Percentiles rank a stretch among this genome's conserved stretches.
These are phyloP conservation scores for Capromys pilorides DNA, from an alignment of 2,797 vertebrate genomes.

Conservation along the genomic window DNA sequence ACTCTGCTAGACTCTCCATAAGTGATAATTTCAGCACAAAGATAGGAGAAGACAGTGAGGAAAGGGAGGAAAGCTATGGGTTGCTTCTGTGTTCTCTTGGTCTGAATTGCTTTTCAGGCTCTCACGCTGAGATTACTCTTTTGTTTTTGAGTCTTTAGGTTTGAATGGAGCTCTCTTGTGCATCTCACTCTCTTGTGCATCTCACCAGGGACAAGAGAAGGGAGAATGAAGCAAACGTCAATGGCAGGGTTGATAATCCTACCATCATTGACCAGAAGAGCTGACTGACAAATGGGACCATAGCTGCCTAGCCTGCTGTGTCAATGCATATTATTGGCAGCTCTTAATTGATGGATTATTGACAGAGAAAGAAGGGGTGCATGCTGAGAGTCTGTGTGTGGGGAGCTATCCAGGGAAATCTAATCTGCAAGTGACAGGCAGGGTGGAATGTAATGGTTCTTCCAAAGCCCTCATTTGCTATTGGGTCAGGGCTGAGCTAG, in stretches of 20 bases:
- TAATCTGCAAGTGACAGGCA: conserved; percentile 72
- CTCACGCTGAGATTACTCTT: conserved; percentile 39
- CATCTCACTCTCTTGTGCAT: conserved; percentile 53
- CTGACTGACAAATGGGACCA: background rate
- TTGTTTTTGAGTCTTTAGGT: conserved; percentile 64
- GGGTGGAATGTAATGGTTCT: conserved; percentile 49
- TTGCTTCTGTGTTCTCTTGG: conserved; percentile 50
- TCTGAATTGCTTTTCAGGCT: conserved; percentile 57
- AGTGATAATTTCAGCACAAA: conserved; percentile 52
- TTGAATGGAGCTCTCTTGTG: conserved; percentile 65
- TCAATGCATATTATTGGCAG: conserved; percentile 64
- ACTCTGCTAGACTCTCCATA: conserved; percentile 40
- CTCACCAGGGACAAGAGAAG: conserved; percentile 64
- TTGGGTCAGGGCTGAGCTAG: conserved; percentile 28
- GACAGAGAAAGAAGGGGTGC: conserved; percentile 67
- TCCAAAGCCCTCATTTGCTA: conserved; percentile 66
- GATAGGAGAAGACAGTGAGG: conserved; percentile 31
- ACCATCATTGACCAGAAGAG: conserved; percentile 41
- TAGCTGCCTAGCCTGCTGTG: conserved; percentile 68
- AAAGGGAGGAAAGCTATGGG: conserved; percentile 51
- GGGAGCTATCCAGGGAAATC: conserved; percentile 58
- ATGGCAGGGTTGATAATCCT: conserved; percentile 69
- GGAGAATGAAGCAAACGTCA: conserved; percentile 55
- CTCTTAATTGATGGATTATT: conserved; percentile 82
- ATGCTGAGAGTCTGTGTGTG: conserved; percentile 54